Evolutionary conservation across 2,888 invertebrate genomes (phyloP).

Genomic region (Glaucopsyche alexis): DNA sequence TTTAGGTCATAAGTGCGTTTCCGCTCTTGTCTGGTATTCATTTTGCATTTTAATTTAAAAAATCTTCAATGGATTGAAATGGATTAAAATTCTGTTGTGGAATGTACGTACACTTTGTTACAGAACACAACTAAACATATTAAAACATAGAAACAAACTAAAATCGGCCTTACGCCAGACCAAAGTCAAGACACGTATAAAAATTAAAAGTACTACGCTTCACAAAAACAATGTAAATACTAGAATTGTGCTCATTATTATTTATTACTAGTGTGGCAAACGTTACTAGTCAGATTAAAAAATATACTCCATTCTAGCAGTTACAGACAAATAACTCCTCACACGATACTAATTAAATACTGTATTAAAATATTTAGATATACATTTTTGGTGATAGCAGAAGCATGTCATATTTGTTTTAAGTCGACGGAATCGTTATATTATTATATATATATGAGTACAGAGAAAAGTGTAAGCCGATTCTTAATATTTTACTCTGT

Average conservation of each 20-base stretch:
- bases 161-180: background rate
- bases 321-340: constrained; percentile 39
- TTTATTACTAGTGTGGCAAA: constrained; percentile 24
- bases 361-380: constrained; percentile 46
- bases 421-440: constrained; percentile 45
- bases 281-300: constrained; percentile 48
- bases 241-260: constrained; percentile 1
- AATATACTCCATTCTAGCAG: constrained; percentile 62
- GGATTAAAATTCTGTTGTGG: background rate
- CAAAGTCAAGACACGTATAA: background rate
- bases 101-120: constrained; percentile 1
- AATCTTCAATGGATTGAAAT: no score
- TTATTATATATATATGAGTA: constrained; percentile 29
- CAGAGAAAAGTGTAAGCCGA: constrained; percentile 34
- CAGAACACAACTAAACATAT: background rate
- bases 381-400: constrained; percentile 45
- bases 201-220: background rate
- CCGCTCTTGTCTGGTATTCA: no score
- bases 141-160: background rate
- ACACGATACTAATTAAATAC: constrained; percentile 51
- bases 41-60: no score
- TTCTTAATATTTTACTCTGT: constrained; percentile 32
- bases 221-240: background rate
- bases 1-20: no score
- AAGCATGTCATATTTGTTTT: constrained; percentile 41